Base-by-base conservation (phyloP, 1,140 invertebrate species). In the Ceratoteleas bidentatus region DNA sequence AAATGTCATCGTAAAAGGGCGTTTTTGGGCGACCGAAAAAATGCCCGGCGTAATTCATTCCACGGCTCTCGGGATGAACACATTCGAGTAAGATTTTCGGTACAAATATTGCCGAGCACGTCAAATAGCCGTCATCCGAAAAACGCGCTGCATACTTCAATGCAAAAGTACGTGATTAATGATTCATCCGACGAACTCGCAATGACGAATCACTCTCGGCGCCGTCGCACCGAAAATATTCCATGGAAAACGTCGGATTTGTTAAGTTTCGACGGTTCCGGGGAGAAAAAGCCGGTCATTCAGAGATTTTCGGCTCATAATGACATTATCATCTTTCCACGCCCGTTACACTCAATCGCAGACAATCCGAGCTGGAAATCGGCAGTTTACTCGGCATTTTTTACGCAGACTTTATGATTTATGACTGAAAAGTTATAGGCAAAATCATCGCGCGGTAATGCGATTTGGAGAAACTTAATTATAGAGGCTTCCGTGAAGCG, bases 141-240 rank as follows among this genome's bases (percentile, higher is more conserved):
- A 72, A 65, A 58, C 45, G 15, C 56, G 40, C 33, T 54, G 52
- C 34, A 56, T 33, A 50, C 68, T 65, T 79, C 62, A 68, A 73
- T 72, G 69, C 69, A 73, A 73, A 68, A 73, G 54, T 73, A 43
- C 62, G 24, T 79, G 69, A 79, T 79, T 79, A 79, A 79, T 79
- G 76, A 72, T 73, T 79, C 76, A 68, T 73, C 40, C 66, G 49
- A 66, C 49, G 24, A 50, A 65, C 75, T 40, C n/a, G 54, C 61
- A 52, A 62, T 79, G 76, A 79, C 56, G 56, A 73, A 72, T 70
- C 66, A 79, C 65, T 77, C 52, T 57, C 6, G 49, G 64, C 43
- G 66, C 38, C 54, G 24, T 7, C 13, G 32, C 56, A 57, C 32
- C 40, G 64, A 47, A 68, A 54, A 68, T 76, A 68, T 6, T 4